Conservation (phyloP, 2,113 vertebrate species). For the Gambusia affinis region DNA sequence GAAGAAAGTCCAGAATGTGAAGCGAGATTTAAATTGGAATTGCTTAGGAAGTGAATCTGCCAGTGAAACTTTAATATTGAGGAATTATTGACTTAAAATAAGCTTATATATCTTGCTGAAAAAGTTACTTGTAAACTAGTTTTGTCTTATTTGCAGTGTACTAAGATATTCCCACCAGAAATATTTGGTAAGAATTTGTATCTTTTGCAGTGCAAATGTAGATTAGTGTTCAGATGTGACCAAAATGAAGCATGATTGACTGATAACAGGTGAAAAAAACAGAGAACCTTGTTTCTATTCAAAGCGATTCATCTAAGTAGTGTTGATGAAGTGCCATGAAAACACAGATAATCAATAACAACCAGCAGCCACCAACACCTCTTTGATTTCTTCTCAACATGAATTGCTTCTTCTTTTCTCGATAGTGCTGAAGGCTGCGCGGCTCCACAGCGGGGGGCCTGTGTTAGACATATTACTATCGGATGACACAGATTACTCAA, state of each 20-base stretch:
- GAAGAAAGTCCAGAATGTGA: no score
- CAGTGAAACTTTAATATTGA: no score
- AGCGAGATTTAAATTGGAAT: no score
- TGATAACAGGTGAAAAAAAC: neutral
- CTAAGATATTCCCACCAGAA: no score
- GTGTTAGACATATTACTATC: constrained; percentile 75
- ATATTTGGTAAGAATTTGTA: no score
- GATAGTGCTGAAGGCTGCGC: constrained; percentile 49
- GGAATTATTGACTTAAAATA: no score
- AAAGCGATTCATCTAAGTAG: neutral
- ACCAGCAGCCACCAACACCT: neutral
- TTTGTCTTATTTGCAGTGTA: no score
- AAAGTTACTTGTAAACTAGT: no score
- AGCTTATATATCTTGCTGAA: no score
- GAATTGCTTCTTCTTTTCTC: constrained; percentile 13
- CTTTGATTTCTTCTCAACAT: constrained; percentile 4
- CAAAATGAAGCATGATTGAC: neutral
- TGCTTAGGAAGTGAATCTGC: no score
- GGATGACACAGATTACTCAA: constrained; percentile 82
- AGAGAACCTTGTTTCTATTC: neutral
- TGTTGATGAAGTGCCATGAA: neutral
- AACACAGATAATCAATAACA: neutral
- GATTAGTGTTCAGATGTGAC: neutral
- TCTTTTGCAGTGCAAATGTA: neutral
- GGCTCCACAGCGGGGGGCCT: constrained; percentile 66